Evolutionary conservation across 2,113 vertebrate genomes (phyloP), one percentile per base, ranked within the genome.

Genomic region (Capricornis sumatraensis): DNA sequence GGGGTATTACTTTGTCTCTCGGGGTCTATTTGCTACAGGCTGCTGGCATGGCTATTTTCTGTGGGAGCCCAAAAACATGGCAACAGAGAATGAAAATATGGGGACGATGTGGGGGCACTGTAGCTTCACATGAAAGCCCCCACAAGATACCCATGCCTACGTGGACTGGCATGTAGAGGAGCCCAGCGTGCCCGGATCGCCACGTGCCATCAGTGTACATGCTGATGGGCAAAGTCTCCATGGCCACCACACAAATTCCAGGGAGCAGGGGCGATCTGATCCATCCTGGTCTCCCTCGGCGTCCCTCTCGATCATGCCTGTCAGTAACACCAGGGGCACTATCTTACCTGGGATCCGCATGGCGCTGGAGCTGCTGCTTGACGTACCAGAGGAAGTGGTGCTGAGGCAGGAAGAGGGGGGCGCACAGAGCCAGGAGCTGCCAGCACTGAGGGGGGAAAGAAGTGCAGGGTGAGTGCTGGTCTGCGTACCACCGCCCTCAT

Each of bases 361-460:
- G 99, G 97, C 99, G 99, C 96, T 99, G 99, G 64, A 99, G 99
- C 98, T 99, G 99, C 96, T 99, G 98, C 96, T 99, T 99, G 92
- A 99, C 98, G 81, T 99, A 99, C 99, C 99, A 99, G 88, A 99
- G 99, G 98, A 99, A 99, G 43, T 99, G 99, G 90, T 99, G 99
- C 97, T 99, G 99, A 33, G 99, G 99, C 94, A 99, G 99, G 97
- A 99, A 99, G 86, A 99, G 99, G 19, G 99, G 99, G 28, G 99
- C 98, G 5, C 99, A 99, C 98, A 99, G 98, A 79, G 99, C 99
- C 93, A 99, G 98, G 96, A 99, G 99, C 99, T 99, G 99, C 99
- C 99, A 99, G 91, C 99, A 99, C 99, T 99, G 92, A 91, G 95
- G 7, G 91, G 97, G 17, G 81, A 98, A 78, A 25, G 58, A 10